Percentiles rank a stretch among this genome's conserved stretches.
These are phyloP conservation scores for Cyclura pinguis DNA, from an alignment of 2,797 vertebrate genomes.

Conservation along the genomic window DNA sequence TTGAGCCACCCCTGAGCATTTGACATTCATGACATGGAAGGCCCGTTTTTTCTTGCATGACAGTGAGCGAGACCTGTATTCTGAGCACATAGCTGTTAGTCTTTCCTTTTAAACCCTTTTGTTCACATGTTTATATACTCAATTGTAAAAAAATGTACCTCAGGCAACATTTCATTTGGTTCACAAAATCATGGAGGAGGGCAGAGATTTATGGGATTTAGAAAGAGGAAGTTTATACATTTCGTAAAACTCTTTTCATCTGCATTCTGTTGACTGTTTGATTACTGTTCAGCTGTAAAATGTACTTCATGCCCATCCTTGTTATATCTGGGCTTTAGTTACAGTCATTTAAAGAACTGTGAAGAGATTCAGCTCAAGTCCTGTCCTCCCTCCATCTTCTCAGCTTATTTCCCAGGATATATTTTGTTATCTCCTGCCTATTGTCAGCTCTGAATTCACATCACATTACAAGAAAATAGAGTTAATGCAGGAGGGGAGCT, in stretches of 20 bases:
- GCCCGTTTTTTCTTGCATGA: neutral
- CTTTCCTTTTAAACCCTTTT: constrained; percentile 13
- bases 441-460: neutral
- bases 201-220: constrained; percentile 43
- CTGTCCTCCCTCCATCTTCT: neutral
- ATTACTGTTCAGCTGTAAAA: constrained; percentile 32
- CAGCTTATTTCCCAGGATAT: neutral
- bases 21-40: neutral
- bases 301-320: neutral
- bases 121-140: constrained; percentile 22
- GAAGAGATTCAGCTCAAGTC: neutral
- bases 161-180: constrained; percentile 21
- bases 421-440: neutral
- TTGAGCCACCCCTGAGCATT: neutral
- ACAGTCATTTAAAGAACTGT: neutral
- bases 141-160: constrained; percentile 20
- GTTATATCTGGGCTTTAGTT: constrained; percentile 23
- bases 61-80: neutral
- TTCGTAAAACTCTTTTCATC: constrained; percentile 25
- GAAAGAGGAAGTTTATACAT: constrained; percentile 37
- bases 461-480: constrained; percentile 10
- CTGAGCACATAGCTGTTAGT: neutral
- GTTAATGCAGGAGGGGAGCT: neutral
- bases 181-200: constrained; percentile 18
- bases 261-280: constrained; percentile 28